Evolutionary conservation across 2,888 invertebrate genomes (phyloP), one percentile per base, ranked within the genome.

Genomic region (Adelphocoris suturalis): DNA sequence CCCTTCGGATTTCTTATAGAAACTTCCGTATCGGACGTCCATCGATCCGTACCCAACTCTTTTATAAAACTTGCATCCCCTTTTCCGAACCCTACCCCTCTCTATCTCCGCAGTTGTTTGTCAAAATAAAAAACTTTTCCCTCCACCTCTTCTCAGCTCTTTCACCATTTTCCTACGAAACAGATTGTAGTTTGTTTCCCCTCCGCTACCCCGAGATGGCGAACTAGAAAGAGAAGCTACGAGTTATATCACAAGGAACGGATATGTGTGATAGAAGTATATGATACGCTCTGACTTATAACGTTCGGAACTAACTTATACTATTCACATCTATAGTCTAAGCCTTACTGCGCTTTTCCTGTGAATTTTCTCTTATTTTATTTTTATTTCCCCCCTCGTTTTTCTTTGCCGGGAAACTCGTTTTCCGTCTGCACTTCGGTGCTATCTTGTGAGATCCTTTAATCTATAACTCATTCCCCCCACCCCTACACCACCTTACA

Each of bases 231-330:
- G 68, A 68, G 27, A 27, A 68, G 68, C 23, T 27, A 68, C 68
- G 23, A 68, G 37, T 11, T 27, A 68, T 68, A 68, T 68, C 68
- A 23, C 68, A 23, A 23, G 68, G 23, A 68, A 68, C 23, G 23
- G 68, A 68, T 52, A 68, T 68, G 68, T 68, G 68, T 68, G 68
- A 68, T 68, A 23, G 23, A 19, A 57, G 57, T 57, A 68, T 68
- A 68, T 19, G 68, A 68, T 68, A 27, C 19, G 12, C 68, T 19
- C 68, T 68, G 68, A 68, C 68, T 68, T 68, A 68, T 68, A 68
- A 68, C 68, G 19, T 19, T 23, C 23, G 68, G 68, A 68, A 68
- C 68, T 27, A 68, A 68, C 23, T 68, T 68, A 27, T 68, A 68
- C 68, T 68, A 23, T 68, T 68, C 68, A 68, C 68, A 68, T 68